phyloP scores from a whole-genome alignment of 2,113 vertebrate genomes.

The Manacus vitellinus region DNA sequence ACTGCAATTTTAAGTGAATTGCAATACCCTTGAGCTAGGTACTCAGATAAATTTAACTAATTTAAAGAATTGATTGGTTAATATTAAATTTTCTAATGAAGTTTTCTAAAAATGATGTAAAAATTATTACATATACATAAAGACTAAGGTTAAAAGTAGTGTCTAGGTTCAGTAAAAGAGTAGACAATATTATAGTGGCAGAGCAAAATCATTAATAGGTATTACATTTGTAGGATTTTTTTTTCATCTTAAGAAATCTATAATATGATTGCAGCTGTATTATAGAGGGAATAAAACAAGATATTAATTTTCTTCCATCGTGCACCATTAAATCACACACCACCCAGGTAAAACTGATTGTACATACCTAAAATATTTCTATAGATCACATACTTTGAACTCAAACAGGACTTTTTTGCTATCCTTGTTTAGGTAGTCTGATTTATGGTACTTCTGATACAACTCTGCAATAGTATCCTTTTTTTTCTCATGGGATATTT shows the following conservation, averaged over 20 bases:
- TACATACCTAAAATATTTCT: background rate
- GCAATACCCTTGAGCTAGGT: background rate
- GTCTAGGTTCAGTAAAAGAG: background rate
- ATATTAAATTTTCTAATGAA: background rate
- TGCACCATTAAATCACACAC: background rate
- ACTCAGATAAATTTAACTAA: background rate
- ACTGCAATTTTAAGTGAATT: background rate
- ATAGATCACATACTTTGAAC: background rate
- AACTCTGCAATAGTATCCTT: background rate
- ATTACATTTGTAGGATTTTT: background rate
- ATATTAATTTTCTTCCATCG: background rate
- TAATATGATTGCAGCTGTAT: background rate
- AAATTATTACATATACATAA: background rate
- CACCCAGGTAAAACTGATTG: background rate
- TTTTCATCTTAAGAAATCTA: background rate
- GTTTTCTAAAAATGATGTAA: background rate
- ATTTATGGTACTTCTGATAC: background rate
- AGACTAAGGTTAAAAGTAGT: background rate
- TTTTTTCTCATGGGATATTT: background rate
- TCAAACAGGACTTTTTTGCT: background rate
- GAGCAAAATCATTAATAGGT: background rate
- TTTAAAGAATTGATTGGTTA: background rate
- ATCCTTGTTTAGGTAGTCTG: background rate
- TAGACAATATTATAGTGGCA: background rate
- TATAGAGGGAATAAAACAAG: background rate